Base-by-base conservation (phyloP, 2,888 invertebrate species). In the Hypomecis atomaria region DNA sequence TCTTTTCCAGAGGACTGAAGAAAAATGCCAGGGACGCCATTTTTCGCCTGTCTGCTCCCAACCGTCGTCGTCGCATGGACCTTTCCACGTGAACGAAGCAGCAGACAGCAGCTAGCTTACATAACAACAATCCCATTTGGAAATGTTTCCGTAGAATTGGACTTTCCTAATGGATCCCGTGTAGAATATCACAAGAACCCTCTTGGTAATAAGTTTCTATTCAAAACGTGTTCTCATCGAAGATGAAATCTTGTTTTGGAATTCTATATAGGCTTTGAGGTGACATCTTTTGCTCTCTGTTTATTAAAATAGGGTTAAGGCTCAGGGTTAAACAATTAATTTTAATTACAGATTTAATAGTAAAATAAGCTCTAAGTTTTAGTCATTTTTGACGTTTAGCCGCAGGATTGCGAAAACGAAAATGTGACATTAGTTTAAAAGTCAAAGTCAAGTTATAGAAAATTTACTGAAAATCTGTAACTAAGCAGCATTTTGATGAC, bases 151-250 rank as follows among this genome's bases (percentile, higher is more conserved):
- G 52, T 42, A 5, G 52, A 58, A 59, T 59, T 49, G 58, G 54
- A 54, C 63, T 63, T 63, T 63, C 54, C 44, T 59, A 63, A 63
- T 63, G 63, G 63, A 63, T 63, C 48, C 33, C 33, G 55, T 57
- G 44, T 58, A 57, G 40, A 36, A 54, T 44, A 63, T 59, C 40
- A 34, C 43, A 38, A 44, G 48, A 49, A 54, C 37, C 54, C 59
- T 54, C 54, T 43, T 49, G 59, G 52, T 13, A 36, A 48, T 53
- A 38, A 52, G 56, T 47, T 62, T 44, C 36, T 47, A 57, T 57
- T 52, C 36, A 53, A 44, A 48, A 59, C 59, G 44, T 52, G 33
- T 44, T 13, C 40, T 40, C 37, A 45, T 45, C 38, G 34, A 45
- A 36, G 44, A n/a, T 37, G 36, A 52, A 40, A 52, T 13, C 52